Evolutionary conservation across 2,888 invertebrate species (phyloP).

Genomic region (Epinotia nisella): DNA sequence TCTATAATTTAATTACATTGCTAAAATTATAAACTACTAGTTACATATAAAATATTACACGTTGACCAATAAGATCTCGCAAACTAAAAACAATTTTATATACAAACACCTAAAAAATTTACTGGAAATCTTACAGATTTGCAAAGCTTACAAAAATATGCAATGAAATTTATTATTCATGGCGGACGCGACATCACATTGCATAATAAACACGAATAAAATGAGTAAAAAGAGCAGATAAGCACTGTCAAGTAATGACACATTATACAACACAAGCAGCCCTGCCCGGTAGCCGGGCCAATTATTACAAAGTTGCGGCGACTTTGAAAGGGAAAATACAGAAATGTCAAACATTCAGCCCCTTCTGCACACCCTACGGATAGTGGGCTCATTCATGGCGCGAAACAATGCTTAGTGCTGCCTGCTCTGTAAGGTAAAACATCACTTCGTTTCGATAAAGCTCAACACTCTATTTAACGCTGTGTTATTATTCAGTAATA

Average conservation of each 20-base stretch:
- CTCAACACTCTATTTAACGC: background rate
- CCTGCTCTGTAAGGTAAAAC: background rate
- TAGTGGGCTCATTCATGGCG: background rate
- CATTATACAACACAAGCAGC: background rate
- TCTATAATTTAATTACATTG: constrained; percentile 53
- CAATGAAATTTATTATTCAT: constrained; percentile 25
- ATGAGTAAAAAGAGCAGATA: constrained; percentile 2
- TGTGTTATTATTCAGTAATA: background rate
- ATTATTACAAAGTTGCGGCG: background rate
- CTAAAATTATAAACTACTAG: constrained; percentile 45
- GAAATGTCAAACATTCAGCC: constrained; percentile 1
- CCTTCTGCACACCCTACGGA: background rate
- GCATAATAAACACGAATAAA: constrained; percentile 13
- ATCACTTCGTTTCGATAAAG: background rate
- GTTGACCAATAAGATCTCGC: constrained; percentile 47
- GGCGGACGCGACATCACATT: constrained; percentile 19
- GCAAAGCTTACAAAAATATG: constrained; percentile 31
- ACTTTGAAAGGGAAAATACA: background rate
- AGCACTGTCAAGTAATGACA: background rate
- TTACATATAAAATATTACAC: constrained; percentile 46
- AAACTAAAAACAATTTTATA: constrained; percentile 33
- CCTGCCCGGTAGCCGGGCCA: background rate
- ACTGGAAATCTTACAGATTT: constrained; percentile 27
- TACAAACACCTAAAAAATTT: constrained; percentile 37
- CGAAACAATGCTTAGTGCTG: background rate